Evolutionary conservation across 2,888 invertebrate species (phyloP), one percentile per base, ranked within the genome.

Genomic region (Polymixis flavicincta): DNA sequence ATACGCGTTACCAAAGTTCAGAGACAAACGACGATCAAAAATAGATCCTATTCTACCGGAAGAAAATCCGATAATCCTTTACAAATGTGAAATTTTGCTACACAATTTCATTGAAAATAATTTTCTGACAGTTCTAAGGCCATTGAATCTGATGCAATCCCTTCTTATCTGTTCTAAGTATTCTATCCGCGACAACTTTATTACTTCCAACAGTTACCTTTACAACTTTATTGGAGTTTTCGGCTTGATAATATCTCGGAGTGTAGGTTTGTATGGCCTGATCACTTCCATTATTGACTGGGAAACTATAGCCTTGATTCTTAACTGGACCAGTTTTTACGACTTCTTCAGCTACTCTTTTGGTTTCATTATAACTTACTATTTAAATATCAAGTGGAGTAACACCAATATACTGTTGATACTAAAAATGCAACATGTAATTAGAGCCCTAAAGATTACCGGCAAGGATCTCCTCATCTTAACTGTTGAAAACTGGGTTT

Each of bases 171-270:
- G 75, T 50, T 50, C 75, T 13, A 76, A 76, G 17, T 78, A 54
- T 65, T 52, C 64, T 6, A 78, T 77, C n/a, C 59, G 78, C 54
- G 71, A 77, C n/a, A 64, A 75, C 28, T 75, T 76, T 2, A 75
- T 75, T 11, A 76, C 64, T 28, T 59, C 57, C 13, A 75, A 75
- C 19, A 76, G 66, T 32, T 65, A n/a, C 22, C n/a, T 59, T n/a
- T 75, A 75, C 76, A 66, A 75, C 42, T 75, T 2, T 59, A 42
- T 75, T 7, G 57, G 42, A 28, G 11, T 76, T 22, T 14, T 66
- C 1, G 42, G 42, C 28, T 65, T 66, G 1, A 42, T 76, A 0
- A 22, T 59, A 42, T 32, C 37, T 5, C 55, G 65, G 14, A 57
- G 4, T 11, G 0, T 66, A 3, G 22, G 2, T n/a, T 25, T 76